A percentile compares a stretch with the other conserved stretches of the same genome.
Evolutionary conservation across 2,888 invertebrate species (phyloP).

Genomic region (Aporophyla nigra): DNA sequence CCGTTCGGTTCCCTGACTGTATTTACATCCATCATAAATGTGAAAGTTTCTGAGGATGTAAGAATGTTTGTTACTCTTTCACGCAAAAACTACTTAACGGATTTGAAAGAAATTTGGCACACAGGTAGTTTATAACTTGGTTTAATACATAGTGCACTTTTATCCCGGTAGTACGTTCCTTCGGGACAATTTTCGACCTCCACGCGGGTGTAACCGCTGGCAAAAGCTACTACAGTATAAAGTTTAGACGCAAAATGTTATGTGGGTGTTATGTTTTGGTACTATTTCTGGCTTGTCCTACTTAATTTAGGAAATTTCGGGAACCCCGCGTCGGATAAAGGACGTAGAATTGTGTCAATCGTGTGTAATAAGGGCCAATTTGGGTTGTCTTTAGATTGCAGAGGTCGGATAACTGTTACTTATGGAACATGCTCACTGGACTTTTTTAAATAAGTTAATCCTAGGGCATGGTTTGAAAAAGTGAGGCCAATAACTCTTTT

Average conservation of each 20-base stretch:
- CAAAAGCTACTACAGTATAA: neutral
- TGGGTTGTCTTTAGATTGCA: slow-evolving; percentile 4
- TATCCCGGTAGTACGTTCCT: too few species aligned
- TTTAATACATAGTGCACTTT: too few species aligned
- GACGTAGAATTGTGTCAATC: slow-evolving; percentile 15
- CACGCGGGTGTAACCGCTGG: neutral
- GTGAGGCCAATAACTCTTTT: neutral
- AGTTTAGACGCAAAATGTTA: neutral
- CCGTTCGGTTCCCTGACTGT: too few species aligned
- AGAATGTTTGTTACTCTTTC: too few species aligned
- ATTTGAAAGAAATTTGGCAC: neutral
- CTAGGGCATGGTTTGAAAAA: neutral
- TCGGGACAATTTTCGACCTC: neutral
- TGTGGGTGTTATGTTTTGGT: too few species aligned
- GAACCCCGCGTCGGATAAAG: slow-evolving; percentile 6
- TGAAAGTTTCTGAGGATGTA: neutral
- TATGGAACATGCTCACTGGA: neutral
- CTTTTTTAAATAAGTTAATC: neutral
- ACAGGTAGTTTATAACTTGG: neutral
- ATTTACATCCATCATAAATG: too few species aligned
- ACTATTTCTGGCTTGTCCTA: neutral
- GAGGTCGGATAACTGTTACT: neutral
- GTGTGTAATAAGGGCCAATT: slow-evolving; percentile 32
- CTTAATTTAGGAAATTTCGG: slow-evolving; percentile 9
- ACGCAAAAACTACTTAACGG: neutral